A percentile compares a stretch with the other conserved stretches of the same genome.
Evolutionary conservation across 2,113 vertebrate species (phyloP).

Genomic region (Melanocharis versteri): DNA sequence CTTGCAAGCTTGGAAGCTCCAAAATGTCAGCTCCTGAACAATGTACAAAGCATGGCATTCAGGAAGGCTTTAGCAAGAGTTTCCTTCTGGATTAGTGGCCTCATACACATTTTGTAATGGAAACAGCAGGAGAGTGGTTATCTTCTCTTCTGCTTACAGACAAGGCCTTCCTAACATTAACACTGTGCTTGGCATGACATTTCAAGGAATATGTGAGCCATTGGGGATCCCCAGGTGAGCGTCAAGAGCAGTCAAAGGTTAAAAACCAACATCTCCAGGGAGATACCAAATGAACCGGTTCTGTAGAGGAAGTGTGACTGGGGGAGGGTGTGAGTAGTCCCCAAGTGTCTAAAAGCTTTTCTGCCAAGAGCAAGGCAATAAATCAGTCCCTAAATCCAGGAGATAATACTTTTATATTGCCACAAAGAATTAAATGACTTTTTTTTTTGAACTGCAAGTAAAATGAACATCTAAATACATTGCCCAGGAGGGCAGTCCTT

Average conservation of each 20-base stretch:
- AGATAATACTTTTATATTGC: neutral
- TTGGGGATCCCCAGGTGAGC: neutral
- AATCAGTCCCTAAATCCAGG: neutral
- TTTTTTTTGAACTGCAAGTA: neutral
- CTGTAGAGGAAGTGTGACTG: neutral
- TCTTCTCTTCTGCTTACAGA: neutral
- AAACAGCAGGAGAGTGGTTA: neutral
- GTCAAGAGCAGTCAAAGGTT: neutral
- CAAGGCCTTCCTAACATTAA: neutral
- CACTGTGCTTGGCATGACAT: neutral
- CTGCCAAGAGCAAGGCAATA: neutral
- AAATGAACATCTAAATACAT: neutral
- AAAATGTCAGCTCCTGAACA: neutral
- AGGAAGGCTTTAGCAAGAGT: neutral
- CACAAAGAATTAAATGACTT: neutral
- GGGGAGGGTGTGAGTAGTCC: neutral
- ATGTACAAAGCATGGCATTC: neutral
- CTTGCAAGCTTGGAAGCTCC: neutral
- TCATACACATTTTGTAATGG: neutral
- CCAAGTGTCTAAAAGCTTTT: neutral
- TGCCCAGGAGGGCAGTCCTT: neutral
- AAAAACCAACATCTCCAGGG: neutral
- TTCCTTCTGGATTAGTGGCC: neutral
- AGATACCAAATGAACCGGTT: neutral
- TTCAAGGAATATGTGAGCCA: neutral